These are phyloP conservation scores for Chaetogeoica ovagalla DNA, from an alignment of 2,888 invertebrate genomes.

Conservation along the genomic window DNA sequence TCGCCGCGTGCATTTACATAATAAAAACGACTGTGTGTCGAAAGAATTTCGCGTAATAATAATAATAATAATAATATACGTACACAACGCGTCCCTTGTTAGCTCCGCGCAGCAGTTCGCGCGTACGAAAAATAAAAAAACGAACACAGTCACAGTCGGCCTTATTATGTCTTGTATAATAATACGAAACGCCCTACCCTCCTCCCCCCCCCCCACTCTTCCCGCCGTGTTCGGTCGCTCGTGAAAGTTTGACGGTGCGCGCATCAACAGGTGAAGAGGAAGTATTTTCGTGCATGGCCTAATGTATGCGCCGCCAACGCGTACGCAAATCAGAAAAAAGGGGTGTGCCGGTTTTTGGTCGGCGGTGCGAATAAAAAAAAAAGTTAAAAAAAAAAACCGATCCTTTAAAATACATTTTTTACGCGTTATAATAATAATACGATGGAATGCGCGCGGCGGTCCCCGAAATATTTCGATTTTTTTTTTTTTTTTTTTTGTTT, in stretches of 20 bases:
- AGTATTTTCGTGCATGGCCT: constrained; percentile 5
- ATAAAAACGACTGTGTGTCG: constrained; percentile 28
- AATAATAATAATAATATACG: too few species aligned
- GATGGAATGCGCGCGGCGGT: too few species aligned
- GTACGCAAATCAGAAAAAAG: constrained; percentile 50
- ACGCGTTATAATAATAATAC: too few species aligned
- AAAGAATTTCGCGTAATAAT: constrained; percentile 38
- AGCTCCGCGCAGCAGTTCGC: constrained; percentile 19
- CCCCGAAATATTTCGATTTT: too few species aligned
- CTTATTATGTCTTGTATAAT: too few species aligned
- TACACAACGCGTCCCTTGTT: constrained; percentile 2
- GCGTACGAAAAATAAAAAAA: background rate
- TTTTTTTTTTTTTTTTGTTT: too few species aligned
- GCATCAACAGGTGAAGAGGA: constrained; percentile 47
- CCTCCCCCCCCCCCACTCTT: too few species aligned
- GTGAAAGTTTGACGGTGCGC: constrained; percentile 34
- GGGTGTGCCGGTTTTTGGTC: constrained; percentile 51
- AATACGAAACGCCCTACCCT: too few species aligned
- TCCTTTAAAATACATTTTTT: constrained; percentile 11
- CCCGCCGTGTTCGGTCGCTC: too few species aligned
- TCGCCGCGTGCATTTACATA: constrained; percentile 37
- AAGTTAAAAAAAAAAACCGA: constrained; percentile 5
- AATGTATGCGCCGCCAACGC: constrained; percentile 28
- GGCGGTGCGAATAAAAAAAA: constrained; percentile 5
- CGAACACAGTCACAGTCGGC: too few species aligned